These are phyloP conservation scores for Orchestia grillus DNA, from an alignment of 1,140 invertebrate species.

Conservation along the genomic window DNA sequence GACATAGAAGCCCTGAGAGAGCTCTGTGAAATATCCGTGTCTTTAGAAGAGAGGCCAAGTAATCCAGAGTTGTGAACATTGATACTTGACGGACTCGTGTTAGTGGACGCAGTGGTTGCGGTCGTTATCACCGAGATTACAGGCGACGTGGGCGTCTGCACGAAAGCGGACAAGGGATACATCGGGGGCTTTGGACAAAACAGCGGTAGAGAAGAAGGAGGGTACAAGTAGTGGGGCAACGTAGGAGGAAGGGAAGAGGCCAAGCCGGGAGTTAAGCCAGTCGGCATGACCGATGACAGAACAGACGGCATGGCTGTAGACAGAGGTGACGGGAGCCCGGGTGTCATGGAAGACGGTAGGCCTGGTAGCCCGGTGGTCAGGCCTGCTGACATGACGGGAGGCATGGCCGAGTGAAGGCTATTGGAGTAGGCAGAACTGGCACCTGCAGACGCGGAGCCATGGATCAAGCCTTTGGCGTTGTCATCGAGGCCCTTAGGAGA, in stretches of 20 bases:
- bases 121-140: constrained; percentile 11
- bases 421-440: neutral
- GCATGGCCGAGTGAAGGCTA: neutral
- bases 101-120: neutral
- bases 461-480: neutral
- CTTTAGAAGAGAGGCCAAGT: neutral
- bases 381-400: constrained; percentile 2
- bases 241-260: neutral
- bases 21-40: neutral
- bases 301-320: constrained; percentile 25
- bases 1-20: constrained; percentile 18
- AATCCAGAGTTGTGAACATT: neutral
- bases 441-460: neutral
- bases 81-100: constrained; percentile 16
- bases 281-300: constrained; percentile 1
- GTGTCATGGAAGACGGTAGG: constrained; percentile 13
- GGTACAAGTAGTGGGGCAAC: constrained; percentile 19
- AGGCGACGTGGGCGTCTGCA: constrained; percentile 13
- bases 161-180: constrained; percentile 13
- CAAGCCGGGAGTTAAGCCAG: neutral
- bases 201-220: neutral
- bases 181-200: constrained; percentile 31
- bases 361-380: neutral
- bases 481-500: constrained; percentile 21
- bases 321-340: neutral